Conservation (phyloP, 2,888 invertebrate genomes). For the Oligia latruncula region DNA sequence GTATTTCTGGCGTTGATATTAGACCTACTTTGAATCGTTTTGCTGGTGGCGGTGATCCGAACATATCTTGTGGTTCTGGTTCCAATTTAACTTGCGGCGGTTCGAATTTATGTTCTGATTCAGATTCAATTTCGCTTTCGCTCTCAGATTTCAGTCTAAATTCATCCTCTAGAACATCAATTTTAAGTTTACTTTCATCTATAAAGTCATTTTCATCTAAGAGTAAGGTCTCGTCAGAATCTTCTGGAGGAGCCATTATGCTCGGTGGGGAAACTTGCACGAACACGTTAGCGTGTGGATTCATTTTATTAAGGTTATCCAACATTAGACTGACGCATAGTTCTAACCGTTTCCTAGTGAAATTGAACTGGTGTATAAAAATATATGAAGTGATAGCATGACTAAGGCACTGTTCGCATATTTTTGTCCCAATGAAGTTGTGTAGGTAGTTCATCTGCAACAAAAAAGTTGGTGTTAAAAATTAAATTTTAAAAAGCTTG, state of each 20-base stretch:
- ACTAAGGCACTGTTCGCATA: slow-evolving; percentile 83
- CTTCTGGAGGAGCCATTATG: slow-evolving; percentile 75
- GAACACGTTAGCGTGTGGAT: slow-evolving; percentile 74
- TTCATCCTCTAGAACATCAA: slow-evolving; percentile 86
- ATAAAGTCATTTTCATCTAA: slow-evolving; percentile 67
- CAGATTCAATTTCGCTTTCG: slow-evolving; percentile 72
- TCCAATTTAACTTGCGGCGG: neutral
- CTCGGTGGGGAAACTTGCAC: slow-evolving; percentile 79
- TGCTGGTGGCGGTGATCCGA: neutral
- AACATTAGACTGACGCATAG: slow-evolving; percentile 79
- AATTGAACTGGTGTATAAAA: slow-evolving; percentile 78
- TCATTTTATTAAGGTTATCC: slow-evolving; percentile 71
- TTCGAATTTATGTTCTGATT: slow-evolving; percentile 26
- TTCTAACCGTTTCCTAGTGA: slow-evolving; percentile 77
- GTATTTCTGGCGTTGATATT: slow-evolving; percentile 18
- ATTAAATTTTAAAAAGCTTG: slow-evolving; percentile 14
- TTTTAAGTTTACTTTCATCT: slow-evolving; percentile 74
- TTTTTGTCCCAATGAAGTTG: slow-evolving; percentile 81
- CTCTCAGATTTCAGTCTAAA: slow-evolving; percentile 80
- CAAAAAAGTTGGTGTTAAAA: slow-evolving; percentile 71
- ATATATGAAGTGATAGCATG: slow-evolving; percentile 81
- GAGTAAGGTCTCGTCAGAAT: slow-evolving; percentile 69
- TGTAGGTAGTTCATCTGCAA: slow-evolving; percentile 81
- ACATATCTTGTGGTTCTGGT: neutral
- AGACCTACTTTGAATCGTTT: neutral